Base-by-base conservation (phyloP, 2,888 invertebrate genomes). In the Erebia aethiops region DNA sequence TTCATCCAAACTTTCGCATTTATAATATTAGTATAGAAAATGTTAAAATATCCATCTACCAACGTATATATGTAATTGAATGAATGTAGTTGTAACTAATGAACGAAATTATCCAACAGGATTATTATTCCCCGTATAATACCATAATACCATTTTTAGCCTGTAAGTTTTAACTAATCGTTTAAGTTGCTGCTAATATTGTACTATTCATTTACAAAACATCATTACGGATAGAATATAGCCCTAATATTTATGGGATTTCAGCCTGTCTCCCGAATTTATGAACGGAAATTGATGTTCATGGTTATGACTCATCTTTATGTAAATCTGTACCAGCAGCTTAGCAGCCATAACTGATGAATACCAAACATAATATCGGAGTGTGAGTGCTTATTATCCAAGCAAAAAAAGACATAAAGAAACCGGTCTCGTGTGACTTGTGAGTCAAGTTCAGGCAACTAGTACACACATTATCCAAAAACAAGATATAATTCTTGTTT, bases 341-440 rank as follows among this genome's bases (percentile, higher is more conserved):
- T 35, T 14, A 51, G n/a, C 46, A 46, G 11, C 46, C 5, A 51
- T n/a, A 14, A 51, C 35, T n/a, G n/a, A 63, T 35, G 51, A 63
- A n/a, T 63, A n/a, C n/a, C 14, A 16, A 35, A 63, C 51, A 43
- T 61, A 46, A 61, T 61, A 61, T 46, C 46, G 43, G 61, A 61
- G 49, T 60, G 46, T 43, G 43, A 63, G 70, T 70, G 41, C 51
- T 66, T 62, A 62, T 70, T 61, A 61, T 46, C 41, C 18, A 61
- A 64, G 67, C 54, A 73, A 73, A 68, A 71, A 72, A 66, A 58
- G 4, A 65, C 41, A 65, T 66, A 60, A 65, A 63, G 16, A 63
- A 73, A 71, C 73, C 67, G 73, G 73, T 71, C 67, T 54, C 62
- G 61, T 68, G 60, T 21, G 64, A 65, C 62, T 56, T 68, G 60